These are phyloP conservation scores for Bimastos eiseni DNA, from an alignment of 2,888 invertebrate genomes.

Conservation along the genomic window DNA sequence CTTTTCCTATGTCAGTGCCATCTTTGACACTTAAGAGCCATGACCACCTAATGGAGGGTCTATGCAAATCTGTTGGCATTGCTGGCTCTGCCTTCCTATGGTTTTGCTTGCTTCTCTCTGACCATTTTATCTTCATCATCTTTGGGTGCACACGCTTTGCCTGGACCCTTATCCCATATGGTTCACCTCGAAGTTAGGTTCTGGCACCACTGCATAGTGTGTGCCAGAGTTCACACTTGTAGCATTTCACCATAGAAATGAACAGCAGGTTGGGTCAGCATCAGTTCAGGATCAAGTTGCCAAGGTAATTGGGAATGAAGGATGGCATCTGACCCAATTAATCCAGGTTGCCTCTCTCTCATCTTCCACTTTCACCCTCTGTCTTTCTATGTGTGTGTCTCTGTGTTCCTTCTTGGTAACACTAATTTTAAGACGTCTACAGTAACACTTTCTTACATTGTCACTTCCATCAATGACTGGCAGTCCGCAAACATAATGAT, in stretches of 20 bases:
- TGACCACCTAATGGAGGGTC: too few species aligned
- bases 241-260: neutral
- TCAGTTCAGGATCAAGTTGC: slow-evolving; percentile 2
- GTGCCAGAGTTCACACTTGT: neutral
- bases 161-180: too few species aligned
- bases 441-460: too few species aligned
- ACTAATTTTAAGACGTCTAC: neutral
- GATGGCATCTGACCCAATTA: neutral
- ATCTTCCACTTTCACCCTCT: neutral
- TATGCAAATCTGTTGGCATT: too few species aligned
- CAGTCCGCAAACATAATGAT: too few species aligned
- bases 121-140: too few species aligned
- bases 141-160: too few species aligned
- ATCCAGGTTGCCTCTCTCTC: neutral
- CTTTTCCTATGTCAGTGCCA: too few species aligned
- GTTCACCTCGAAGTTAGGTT: too few species aligned
- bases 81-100: too few species aligned
- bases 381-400: neutral
- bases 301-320: neutral
- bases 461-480: neutral
- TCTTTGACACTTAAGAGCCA: too few species aligned
- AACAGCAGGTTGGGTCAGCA: neutral
- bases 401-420: neutral
- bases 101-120: too few species aligned
- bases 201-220: neutral